Conservation (phyloP, 1,140 invertebrate species). For the Tribolium castaneum region DNA sequence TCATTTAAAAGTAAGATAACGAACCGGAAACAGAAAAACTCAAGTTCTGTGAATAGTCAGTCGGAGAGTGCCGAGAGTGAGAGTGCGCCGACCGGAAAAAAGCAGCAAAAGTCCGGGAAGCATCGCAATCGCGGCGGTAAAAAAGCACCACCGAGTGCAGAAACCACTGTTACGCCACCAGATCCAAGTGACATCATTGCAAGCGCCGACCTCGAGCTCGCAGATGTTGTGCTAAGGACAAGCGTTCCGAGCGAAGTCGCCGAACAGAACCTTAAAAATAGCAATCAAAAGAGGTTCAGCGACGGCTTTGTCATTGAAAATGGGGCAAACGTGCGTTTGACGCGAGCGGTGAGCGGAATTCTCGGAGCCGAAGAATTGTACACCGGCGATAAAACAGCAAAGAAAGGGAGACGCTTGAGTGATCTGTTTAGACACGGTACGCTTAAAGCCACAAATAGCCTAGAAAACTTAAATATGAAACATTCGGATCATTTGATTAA, state of each 20-base stretch:
- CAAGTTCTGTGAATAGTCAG: constrained; percentile 46
- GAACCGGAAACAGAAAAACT: constrained; percentile 57
- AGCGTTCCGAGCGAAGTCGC: not conserved
- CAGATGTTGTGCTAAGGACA: constrained; percentile 54
- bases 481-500: constrained; percentile 37
- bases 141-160: not conserved
- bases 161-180: constrained; percentile 3
- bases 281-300: constrained; percentile 59
- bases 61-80: not conserved
- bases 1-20: constrained; percentile 59
- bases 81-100: constrained; percentile 3
- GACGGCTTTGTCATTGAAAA: constrained; percentile 61
- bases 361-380: constrained; percentile 48
- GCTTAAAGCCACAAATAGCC: constrained; percentile 33
- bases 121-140: constrained; percentile 29
- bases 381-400: constrained; percentile 51
- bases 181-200: constrained; percentile 23
- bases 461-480: constrained; percentile 28
- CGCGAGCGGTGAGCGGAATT: constrained; percentile 57
- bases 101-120: constrained; percentile 30
- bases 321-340: constrained; percentile 44
- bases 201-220: constrained; percentile 27
- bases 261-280: constrained; percentile 42
- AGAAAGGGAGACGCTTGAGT: constrained; percentile 58
- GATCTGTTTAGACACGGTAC: constrained; percentile 58